Percentiles rank a stretch among this genome's conserved stretches.
Conservation (phyloP, 2,888 invertebrate species). For the Gisinianus flammeolus region DNA sequence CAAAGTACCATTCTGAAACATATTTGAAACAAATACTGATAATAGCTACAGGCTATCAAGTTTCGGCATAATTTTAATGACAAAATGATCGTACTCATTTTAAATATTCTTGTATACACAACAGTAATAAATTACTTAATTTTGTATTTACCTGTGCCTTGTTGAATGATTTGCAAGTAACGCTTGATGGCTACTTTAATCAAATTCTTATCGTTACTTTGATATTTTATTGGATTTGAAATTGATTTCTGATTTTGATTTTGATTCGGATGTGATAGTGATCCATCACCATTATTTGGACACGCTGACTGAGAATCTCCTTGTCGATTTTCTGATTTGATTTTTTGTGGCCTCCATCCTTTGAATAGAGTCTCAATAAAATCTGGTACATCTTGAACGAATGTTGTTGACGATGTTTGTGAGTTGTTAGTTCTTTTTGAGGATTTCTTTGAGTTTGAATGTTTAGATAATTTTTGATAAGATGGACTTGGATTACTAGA, state of each 20-base stretch:
- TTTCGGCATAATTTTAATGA: too few relatives aligned
- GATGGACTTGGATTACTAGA: not conserved
- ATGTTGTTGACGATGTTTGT: not conserved
- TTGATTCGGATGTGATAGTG: too few relatives aligned
- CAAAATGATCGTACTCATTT: too few relatives aligned
- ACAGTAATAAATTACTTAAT: too few relatives aligned
- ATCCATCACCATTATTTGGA: not conserved
- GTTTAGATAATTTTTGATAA: not conserved
- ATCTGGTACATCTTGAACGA: slow-evolving; percentile 28
- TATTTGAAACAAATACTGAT: too few relatives aligned
- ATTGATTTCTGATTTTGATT: not conserved
- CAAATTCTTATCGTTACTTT: not conserved
- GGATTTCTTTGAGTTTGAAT: not conserved
- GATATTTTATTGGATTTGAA: not conserved
- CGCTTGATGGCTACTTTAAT: not conserved
- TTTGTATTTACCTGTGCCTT: too few relatives aligned
- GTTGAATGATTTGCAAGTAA: slow-evolving; percentile 20
- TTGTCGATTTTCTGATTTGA: not conserved
- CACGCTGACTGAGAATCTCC: not conserved
- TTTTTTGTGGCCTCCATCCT: not conserved
- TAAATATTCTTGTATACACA: too few relatives aligned
- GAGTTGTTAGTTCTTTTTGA: not conserved
- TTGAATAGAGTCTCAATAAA: slow-evolving; percentile 31
- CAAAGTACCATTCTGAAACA: slow-evolving; percentile 37
- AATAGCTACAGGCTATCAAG: too few relatives aligned